Evolutionary conservation across 2,888 invertebrate species (phyloP), one percentile per base, ranked within the genome.

Genomic region (Erebia palarica): DNA sequence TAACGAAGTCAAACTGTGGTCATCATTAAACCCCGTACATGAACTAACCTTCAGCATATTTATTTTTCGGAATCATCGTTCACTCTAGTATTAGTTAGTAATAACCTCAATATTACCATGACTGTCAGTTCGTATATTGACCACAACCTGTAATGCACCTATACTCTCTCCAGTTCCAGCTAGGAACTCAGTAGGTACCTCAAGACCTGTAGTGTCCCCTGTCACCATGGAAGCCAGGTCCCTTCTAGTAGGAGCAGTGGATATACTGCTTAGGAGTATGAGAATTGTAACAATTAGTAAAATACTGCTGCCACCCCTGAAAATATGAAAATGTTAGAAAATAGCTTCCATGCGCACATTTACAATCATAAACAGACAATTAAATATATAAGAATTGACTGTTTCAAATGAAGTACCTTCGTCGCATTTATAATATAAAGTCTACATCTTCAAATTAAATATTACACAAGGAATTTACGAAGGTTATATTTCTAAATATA

Each of bases 121-220:
- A 60, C 88, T 91, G 75, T 92, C 92, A 0, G 93, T 92, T 47
- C 87, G 88, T 5, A 92, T 85, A 70, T 92, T 92, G 36, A 93
- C 81, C 16, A 92, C 92, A 1, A 93, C 77, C 63, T 93, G 93
- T 65, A 92, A 78, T 3, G 91, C 85, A 0, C 91, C 92, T 0
- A 82, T 82, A 3, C 88, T 89, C 0, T 78, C 78, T 0, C 86
- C 89, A 0, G 83, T 84, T 1, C 89, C 87, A 0, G 88, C 86
- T 36, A 89, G 82, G 3, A 89, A 82, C 47, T 87, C 88, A 21
- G 75, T 82, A 0, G 93, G 93, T 8, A 92, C 79, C 70, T 92
- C 93, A 21, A 93, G 71, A 0, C 92, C 92, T 0, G 88, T 90
- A 42, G 93, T 93, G 69, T 84, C 86, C 1, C 84, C 86, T 5